A percentile compares a stretch with the other conserved stretches of the same genome.
These are phyloP conservation scores for Yponomeuta evonymella DNA, from an alignment of 2,888 invertebrate genomes.

Conservation along the genomic window DNA sequence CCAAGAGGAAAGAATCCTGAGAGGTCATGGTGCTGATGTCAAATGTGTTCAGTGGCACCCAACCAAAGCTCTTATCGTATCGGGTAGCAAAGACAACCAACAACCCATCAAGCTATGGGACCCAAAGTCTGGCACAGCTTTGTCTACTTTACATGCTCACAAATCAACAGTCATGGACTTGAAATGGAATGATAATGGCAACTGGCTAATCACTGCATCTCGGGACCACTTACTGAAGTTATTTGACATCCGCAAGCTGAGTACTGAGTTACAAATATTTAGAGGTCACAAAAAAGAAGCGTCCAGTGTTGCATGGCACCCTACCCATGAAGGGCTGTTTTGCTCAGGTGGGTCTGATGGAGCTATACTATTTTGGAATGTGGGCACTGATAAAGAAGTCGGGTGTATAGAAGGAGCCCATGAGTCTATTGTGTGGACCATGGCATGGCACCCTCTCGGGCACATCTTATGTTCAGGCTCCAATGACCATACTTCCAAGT, in stretches of 20 bases:
- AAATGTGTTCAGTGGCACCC: conserved; percentile 99
- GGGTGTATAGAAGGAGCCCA: conserved; percentile 99
- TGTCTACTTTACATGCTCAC: conserved; percentile 98
- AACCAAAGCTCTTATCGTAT: conserved; percentile 95
- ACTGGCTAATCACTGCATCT: conserved; percentile 99
- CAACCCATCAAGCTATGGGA: conserved; percentile 99
- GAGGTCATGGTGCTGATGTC: conserved; percentile 98
- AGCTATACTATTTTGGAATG: conserved; percentile 98
- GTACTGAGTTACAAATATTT: conserved; percentile 97
- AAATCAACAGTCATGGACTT: conserved; percentile 99
- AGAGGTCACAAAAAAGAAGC: conserved; percentile 99
- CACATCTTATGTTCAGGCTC: conserved; percentile 99
- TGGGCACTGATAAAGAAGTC: conserved; percentile 98
- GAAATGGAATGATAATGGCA: conserved; percentile 99
- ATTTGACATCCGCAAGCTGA: conserved; percentile 97
- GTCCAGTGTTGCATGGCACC: conserved; percentile 98
- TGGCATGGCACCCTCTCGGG: conserved; percentile 99
- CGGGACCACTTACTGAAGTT: conserved; percentile 97
- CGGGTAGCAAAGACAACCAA: conserved; percentile 99
- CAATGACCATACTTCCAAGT: conserved; percentile 99
- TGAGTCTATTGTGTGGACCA: conserved; percentile 99
- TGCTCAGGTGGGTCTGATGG: conserved; percentile 99
- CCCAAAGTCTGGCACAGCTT: conserved; percentile 95
- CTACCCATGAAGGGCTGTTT: conserved; percentile 97
- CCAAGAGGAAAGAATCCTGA: conserved; percentile 94